phyloP scores from a whole-genome alignment of 1,140 invertebrate genomes.

The Mylabris phalerata region DNA sequence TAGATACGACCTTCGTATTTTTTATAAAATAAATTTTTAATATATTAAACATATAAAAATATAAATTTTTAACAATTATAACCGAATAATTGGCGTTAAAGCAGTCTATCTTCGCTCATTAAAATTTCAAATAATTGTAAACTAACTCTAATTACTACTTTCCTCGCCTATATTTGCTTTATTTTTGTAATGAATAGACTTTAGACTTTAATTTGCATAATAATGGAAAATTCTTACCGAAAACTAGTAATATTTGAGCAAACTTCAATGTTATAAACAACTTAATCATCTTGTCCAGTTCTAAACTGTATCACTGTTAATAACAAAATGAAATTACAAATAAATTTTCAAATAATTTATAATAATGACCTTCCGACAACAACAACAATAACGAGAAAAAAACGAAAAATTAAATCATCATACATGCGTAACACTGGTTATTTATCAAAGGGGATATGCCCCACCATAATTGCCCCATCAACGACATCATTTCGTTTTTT shows the following conservation, averaged over 20 bases:
- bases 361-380: slow-evolving; percentile 28
- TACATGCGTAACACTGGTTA: slow-evolving; percentile 29
- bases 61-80: too few relatives aligned
- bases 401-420: slow-evolving; percentile 21
- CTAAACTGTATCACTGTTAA: not conserved
- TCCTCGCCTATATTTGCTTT: too few relatives aligned
- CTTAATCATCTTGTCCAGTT: not conserved
- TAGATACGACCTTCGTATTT: too few relatives aligned
- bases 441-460: slow-evolving; percentile 6
- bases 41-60: too few relatives aligned
- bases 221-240: not conserved
- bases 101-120: too few relatives aligned
- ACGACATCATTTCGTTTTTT: not conserved
- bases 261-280: not conserved
- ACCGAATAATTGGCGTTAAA: too few relatives aligned
- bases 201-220: too few relatives aligned
- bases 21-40: too few relatives aligned
- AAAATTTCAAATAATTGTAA: too few relatives aligned
- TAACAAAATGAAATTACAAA: not conserved
- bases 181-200: too few relatives aligned
- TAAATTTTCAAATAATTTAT: not conserved
- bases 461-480: slow-evolving; percentile 4
- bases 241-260: not conserved
- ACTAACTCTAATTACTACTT: too few relatives aligned
- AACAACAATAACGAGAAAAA: not conserved